Evolutionary conservation across 2,888 invertebrate genomes (phyloP), one percentile per base, ranked within the genome.

Genomic region (Ichneumon xanthorius): DNA sequence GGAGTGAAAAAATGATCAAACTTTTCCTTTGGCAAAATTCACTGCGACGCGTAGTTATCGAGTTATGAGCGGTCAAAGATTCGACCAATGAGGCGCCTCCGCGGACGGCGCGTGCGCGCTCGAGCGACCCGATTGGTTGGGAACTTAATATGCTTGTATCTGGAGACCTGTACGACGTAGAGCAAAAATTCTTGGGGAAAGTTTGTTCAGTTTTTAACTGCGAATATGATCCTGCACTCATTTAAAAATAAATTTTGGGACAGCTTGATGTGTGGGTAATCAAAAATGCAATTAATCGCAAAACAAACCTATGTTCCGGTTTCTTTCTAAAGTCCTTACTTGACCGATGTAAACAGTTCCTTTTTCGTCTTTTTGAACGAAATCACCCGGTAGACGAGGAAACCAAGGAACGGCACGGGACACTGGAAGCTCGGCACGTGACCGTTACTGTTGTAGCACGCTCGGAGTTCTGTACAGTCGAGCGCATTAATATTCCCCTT

Each of bases 381-480:
- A 67, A 58, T 53, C 84, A 86, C 81, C 81, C 83, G 83, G 65
- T 85, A 78, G 19, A 79, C 48, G 78, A 67, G 63, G 70, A 82
- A 82, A 85, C 73, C 26, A 58, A 40, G 65, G 78, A 75, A 70
- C 77, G 58, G 76, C 84, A 84, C 84, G 84, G 85, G 86, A 82
- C 73, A 80, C 50, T 71, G 75, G 81, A 72, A 76, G 80, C 80
- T 79, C 81, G 85, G 80, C 87, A 87, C 86, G 86, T 87, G 87
- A 87, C 82, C 76, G 80, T 84, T 80, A 81, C 83, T 63, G 70
- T 58, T 75, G 75, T 80, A 75, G 55, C 77, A 48, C 53, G 63
- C 55, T 67, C 61, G 50, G 53, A 58, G 26, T 58, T 77, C 40
- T 30, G 76, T 48, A 84, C 77, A 84, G 86, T 82, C 72, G 65